phyloP scores from a whole-genome alignment of 1,140 invertebrate genomes.

The Vollenhovia emeryi region DNA sequence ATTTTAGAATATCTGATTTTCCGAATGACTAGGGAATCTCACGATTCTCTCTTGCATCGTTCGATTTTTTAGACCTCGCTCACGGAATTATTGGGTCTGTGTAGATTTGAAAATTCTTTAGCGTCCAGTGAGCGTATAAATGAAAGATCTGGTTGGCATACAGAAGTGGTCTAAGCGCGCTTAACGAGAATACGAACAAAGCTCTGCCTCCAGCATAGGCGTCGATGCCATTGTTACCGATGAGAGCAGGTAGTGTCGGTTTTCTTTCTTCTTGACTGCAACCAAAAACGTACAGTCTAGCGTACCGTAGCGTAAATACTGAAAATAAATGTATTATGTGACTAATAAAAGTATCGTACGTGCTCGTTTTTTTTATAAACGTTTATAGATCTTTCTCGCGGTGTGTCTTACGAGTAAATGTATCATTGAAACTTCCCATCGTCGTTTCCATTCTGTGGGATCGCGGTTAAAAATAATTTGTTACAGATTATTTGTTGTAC shows the following conservation, averaged over 20 bases:
- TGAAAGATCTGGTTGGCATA: background rate
- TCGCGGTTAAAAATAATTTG: background rate
- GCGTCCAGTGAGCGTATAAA: background rate
- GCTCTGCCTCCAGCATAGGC: background rate
- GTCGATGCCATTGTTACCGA: background rate
- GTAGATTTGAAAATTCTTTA: background rate
- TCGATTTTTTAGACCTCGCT: background rate
- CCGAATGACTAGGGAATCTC: background rate
- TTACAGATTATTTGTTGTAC: background rate
- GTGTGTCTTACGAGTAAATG: background rate
- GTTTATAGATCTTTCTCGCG: background rate
- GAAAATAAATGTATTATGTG: slow-evolving; percentile 62
- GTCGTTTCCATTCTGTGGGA: background rate
- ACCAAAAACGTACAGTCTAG: background rate
- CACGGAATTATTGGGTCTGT: background rate
- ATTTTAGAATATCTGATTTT: background rate
- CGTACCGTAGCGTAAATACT: slow-evolving; percentile 34
- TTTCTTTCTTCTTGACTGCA: slow-evolving; percentile 23
- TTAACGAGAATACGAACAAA: background rate
- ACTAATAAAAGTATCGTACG: slow-evolving; percentile 60
- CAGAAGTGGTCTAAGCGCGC: background rate
- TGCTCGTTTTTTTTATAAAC: slow-evolving; percentile 48
- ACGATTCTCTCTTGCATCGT: background rate
- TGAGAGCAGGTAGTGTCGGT: background rate
- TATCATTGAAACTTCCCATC: background rate